Conservation (phyloP, 2,113 vertebrate genomes). For the Grus americana region DNA sequence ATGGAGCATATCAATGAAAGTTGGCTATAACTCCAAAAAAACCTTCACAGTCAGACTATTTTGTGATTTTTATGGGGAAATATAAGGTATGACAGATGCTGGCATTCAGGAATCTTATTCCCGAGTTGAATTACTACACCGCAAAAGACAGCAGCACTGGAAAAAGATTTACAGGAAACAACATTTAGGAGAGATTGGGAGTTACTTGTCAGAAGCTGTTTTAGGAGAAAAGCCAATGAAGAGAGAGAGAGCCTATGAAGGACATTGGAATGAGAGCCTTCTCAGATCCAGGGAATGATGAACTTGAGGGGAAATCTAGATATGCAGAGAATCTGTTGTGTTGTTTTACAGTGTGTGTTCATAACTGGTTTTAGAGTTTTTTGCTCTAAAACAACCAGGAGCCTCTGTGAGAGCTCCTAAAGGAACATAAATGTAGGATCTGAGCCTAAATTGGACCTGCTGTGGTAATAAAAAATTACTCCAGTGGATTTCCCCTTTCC, state of each 20-base stretch:
- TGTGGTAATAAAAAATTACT: neutral
- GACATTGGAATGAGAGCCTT: neutral
- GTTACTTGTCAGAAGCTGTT: neutral
- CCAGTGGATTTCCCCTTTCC: neutral
- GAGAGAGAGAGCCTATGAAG: neutral
- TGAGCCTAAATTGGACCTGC: neutral
- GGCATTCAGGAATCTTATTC: neutral
- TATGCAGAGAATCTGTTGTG: neutral
- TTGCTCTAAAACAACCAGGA: neutral
- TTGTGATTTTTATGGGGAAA: neutral
- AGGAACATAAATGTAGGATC: neutral
- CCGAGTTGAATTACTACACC: neutral
- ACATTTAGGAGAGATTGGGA: neutral
- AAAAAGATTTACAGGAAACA: neutral
- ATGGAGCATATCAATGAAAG: neutral
- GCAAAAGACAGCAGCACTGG: neutral
- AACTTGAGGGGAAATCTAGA: neutral
- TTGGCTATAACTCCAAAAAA: neutral
- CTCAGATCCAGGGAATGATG: neutral
- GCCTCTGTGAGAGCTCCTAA: neutral
- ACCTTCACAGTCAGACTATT: neutral
- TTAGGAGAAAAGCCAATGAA: neutral
- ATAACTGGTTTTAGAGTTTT: neutral
- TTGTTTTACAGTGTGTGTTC: neutral
- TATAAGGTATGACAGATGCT: neutral